Evolutionary conservation across 2,113 vertebrate species (phyloP).

Genomic region (Spea multiplicata): DNA sequence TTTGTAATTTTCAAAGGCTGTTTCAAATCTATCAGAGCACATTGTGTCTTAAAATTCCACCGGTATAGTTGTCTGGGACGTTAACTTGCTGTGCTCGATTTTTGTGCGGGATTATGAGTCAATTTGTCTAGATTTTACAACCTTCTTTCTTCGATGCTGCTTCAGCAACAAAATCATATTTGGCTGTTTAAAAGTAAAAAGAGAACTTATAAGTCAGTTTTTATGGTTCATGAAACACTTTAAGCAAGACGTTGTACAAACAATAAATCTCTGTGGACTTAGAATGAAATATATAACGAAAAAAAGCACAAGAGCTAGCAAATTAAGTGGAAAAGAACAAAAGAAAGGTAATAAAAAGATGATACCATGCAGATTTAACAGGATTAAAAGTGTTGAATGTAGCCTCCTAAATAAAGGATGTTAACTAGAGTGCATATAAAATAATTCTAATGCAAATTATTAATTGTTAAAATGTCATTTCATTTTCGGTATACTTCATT

Average conservation of each 20-base stretch:
- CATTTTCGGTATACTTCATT: too few species aligned
- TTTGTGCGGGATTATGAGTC: constrained; percentile 26
- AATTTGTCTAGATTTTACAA: constrained; percentile 42
- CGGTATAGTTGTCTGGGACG: constrained; percentile 15
- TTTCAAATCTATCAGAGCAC: constrained; percentile 24
- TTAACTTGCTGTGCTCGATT: neutral
- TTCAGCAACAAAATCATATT: constrained; percentile 33
- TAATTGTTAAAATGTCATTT: too few species aligned
- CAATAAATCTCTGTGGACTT: constrained; percentile 45
- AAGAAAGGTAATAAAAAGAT: constrained; percentile 34
- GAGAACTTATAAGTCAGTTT: constrained; percentile 39
- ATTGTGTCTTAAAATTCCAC: constrained; percentile 15
- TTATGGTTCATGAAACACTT: constrained; percentile 47
- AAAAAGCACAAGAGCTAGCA: constrained; percentile 42
- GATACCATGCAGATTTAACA: constrained; percentile 22
- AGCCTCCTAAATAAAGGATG: neutral
- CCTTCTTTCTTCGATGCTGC: constrained; percentile 32
- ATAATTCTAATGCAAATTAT: neutral
- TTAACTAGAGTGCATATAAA: neutral
- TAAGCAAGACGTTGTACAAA: constrained; percentile 43
- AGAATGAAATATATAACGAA: constrained; percentile 44
- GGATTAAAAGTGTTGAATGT: constrained; percentile 37
- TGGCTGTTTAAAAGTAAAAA: constrained; percentile 15
- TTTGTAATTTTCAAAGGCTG: constrained; percentile 18
- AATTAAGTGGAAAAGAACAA: constrained; percentile 44